Conservation (phyloP, 2,113 vertebrate genomes). For the Microtus richardsoni region DNA sequence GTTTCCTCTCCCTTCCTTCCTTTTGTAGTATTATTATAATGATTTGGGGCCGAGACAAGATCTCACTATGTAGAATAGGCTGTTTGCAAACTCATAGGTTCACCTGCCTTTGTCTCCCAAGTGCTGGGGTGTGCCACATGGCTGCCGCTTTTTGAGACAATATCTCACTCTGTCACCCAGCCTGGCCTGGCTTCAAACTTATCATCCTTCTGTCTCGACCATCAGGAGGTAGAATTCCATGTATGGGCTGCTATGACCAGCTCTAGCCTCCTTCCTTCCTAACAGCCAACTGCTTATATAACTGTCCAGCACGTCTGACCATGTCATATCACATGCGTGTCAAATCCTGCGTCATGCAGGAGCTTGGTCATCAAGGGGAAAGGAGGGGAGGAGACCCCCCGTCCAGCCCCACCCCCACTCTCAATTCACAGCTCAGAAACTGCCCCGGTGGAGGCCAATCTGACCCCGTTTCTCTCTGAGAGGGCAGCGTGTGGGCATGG, state of each 20-base stretch:
- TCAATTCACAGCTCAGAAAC: background rate
- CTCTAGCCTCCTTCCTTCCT: background rate
- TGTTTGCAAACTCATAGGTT: background rate
- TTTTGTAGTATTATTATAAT: background rate
- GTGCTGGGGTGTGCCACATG: background rate
- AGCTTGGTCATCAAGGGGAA: background rate
- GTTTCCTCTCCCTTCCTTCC: no score
- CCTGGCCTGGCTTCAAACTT: background rate
- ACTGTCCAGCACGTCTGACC: background rate
- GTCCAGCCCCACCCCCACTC: rapidly evolving
- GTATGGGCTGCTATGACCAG: no score
- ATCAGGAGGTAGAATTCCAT: background rate
- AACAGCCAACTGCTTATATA: background rate
- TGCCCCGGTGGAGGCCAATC: rapidly evolving
- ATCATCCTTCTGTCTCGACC: background rate
- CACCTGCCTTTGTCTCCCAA: background rate
- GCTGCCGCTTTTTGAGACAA: background rate
- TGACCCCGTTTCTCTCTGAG: background rate
- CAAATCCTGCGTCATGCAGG: background rate
- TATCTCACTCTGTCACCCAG: background rate
- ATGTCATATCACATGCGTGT: rapidly evolving
- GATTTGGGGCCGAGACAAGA: background rate
- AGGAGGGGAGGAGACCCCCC: background rate
- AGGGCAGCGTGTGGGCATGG: background rate
- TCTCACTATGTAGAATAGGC: background rate